A percentile compares a stretch with the other conserved stretches of the same genome.
These are phyloP conservation scores for Ara ararauna DNA, from an alignment of 2,797 vertebrate species.

Conservation along the genomic window DNA sequence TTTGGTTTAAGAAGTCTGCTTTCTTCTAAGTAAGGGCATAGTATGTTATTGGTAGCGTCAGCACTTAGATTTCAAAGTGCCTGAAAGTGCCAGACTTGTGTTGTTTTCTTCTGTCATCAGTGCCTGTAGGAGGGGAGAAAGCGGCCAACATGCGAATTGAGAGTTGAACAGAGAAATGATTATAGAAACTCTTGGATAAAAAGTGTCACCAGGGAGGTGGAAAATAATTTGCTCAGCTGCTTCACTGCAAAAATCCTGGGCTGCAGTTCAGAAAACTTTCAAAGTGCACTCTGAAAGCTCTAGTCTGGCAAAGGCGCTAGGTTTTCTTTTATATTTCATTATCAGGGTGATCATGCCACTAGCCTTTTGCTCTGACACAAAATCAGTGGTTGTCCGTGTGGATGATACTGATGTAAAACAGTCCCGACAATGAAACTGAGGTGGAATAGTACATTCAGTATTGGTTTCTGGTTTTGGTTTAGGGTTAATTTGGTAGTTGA, in stretches of 20 bases:
- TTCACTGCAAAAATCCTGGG: slow-evolving; percentile 31
- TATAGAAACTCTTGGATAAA: slow-evolving; percentile 53
- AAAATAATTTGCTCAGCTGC: slow-evolving; percentile 23
- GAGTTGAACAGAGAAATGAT: slow-evolving; percentile 30
- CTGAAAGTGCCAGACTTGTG: slow-evolving; percentile 9
- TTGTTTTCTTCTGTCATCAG: slow-evolving; percentile 63
- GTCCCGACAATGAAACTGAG: not conserved
- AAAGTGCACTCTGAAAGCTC: not conserved
- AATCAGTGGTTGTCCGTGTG: rapidly evolving
- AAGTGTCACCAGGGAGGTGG: not conserved
- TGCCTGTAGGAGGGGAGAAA: slow-evolving; percentile 25
- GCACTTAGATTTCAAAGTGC: not conserved
- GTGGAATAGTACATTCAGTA: not conserved
- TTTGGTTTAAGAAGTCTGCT: slow-evolving; percentile 28
- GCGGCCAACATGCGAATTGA: not conserved
- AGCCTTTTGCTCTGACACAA: not conserved
- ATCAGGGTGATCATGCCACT: rapidly evolving
- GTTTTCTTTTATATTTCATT: not conserved
- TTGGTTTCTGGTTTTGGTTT: not conserved
- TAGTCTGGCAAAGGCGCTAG: not conserved
- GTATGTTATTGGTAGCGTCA: slow-evolving; percentile 24
- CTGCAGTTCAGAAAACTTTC: slow-evolving; percentile 28
- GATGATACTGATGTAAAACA: not conserved
- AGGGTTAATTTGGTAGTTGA: not conserved
- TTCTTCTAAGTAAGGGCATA: slow-evolving; percentile 22